These are phyloP conservation scores for Dryoscopus gambensis DNA, from an alignment of 2,113 vertebrate species.

Conservation along the genomic window DNA sequence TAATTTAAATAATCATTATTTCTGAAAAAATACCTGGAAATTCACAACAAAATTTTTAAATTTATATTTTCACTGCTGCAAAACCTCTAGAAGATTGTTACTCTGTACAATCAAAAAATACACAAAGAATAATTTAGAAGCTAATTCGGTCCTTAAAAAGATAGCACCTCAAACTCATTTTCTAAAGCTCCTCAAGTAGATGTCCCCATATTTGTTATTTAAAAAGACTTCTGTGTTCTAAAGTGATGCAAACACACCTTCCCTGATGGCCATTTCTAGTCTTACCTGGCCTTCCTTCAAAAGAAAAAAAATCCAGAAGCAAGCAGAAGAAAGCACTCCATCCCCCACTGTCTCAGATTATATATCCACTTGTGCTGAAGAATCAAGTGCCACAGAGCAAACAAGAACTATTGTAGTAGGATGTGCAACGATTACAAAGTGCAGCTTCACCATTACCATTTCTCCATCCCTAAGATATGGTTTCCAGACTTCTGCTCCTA, in stretches of 20 bases:
- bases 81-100: not conserved
- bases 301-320: not conserved
- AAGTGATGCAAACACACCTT: not conserved
- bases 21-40: not conserved
- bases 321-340: not conserved
- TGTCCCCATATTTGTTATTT: not conserved
- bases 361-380: not conserved
- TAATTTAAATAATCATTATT: not conserved
- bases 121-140: not conserved
- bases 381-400: not conserved
- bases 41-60: not conserved
- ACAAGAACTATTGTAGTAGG: not conserved
- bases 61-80: not conserved
- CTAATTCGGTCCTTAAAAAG: not conserved
- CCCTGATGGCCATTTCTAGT: not conserved
- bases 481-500: not conserved
- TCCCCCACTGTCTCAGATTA: not conserved
- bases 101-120: not conserved
- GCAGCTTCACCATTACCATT: not conserved
- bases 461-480: not conserved
- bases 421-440: not conserved
- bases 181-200: not conserved
- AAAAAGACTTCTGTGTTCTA: not conserved
- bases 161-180: not conserved
- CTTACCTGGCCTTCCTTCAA: not conserved